A percentile compares a stretch with the other conserved stretches of the same genome.
These are phyloP conservation scores for Pseudomyrmex gracilis DNA, from an alignment of 1,140 invertebrate species.

Conservation along the genomic window DNA sequence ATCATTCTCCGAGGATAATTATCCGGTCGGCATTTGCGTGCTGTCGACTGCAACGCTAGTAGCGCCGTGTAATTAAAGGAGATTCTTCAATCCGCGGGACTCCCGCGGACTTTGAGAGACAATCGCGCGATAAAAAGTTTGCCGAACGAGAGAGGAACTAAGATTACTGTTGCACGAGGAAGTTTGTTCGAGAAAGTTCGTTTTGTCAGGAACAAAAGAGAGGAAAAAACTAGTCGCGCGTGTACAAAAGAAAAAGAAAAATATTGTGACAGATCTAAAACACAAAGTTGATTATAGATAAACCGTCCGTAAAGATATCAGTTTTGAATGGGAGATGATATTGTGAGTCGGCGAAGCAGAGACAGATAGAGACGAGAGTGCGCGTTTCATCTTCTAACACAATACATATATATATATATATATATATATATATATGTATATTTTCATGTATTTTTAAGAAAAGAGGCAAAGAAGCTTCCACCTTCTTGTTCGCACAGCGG, in stretches of 20 bases:
- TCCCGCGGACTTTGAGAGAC: background rate
- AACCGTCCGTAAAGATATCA: too few species aligned
- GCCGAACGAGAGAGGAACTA: background rate
- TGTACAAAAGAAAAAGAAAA: background rate
- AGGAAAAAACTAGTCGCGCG: too few species aligned
- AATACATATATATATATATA: background rate
- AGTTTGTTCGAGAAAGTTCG: background rate
- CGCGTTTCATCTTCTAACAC: background rate
- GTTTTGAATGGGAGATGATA: too few species aligned
- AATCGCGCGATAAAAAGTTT: background rate
- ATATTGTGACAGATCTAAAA: too few species aligned
- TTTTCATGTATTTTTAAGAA: background rate
- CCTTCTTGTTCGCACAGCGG: background rate
- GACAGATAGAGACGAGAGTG: background rate
- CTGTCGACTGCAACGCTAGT: background rate
- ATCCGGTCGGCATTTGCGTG: conserved; percentile 7
- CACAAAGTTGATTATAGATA: too few species aligned
- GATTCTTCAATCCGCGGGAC: background rate
- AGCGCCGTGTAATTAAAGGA: background rate
- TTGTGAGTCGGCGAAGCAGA: background rate
- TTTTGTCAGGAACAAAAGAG: background rate
- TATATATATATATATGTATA: background rate
- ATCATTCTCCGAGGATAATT: background rate
- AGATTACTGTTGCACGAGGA: background rate
- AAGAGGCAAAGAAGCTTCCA: background rate